These are phyloP conservation scores for Trachemys scripta DNA, from an alignment of 2,113 vertebrate species.

Conservation along the genomic window DNA sequence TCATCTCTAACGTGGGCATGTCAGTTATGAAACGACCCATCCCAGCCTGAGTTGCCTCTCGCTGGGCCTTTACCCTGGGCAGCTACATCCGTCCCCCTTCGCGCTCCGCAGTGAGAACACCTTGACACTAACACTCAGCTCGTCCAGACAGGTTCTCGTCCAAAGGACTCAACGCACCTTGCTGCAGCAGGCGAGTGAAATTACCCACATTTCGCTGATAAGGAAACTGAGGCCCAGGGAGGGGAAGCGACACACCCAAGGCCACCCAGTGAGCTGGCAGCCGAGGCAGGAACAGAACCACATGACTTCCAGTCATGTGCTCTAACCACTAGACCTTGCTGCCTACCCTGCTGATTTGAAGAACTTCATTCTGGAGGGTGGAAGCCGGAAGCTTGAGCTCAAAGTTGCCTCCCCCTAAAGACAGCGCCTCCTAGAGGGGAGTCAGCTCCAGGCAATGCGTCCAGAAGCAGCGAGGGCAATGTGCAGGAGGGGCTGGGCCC, in stretches of 20 bases:
- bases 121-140: background rate
- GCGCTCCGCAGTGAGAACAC: no score
- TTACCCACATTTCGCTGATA: fast-evolving
- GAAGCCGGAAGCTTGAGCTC: fast-evolving
- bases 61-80: background rate
- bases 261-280: fast-evolving
- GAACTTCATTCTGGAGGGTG: fast-evolving
- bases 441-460: background rate
- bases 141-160: background rate
- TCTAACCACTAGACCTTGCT: background rate
- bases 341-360: background rate
- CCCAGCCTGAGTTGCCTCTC: background rate
- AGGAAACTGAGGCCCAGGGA: background rate
- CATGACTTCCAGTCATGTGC: background rate
- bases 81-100: no score
- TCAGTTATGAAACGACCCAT: background rate
- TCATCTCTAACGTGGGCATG: background rate
- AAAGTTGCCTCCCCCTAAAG: background rate
- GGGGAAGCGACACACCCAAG: background rate
- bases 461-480: background rate
- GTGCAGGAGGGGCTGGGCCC: background rate
- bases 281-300: background rate
- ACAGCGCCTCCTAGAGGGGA: background rate
- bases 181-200: background rate
- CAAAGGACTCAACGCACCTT: background rate